Evolutionary conservation across 2,113 vertebrate species (phyloP), one percentile per base, ranked within the genome.

Genomic region (Macquaria australasica): DNA sequence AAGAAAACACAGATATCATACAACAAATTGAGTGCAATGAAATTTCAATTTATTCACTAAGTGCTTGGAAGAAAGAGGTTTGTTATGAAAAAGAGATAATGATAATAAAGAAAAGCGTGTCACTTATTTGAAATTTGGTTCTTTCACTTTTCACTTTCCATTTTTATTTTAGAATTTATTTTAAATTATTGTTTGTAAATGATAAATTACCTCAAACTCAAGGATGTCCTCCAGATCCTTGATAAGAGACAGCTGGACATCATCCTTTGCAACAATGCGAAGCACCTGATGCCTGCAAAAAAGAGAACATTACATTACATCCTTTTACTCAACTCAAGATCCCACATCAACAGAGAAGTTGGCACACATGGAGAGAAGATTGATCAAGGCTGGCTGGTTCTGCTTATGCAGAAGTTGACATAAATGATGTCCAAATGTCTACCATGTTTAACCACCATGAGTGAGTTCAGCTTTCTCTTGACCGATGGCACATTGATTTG

Each of bases 261-360:
- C 95, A 14, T 92, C 68, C 39, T 92, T 93, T 28, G 96, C 92
- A 2, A 5, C 50, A 60, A 97, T 70, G n/a, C 96, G 97, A 77
- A 99, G 95, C 59, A 99, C 97, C 91, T 99, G 97, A 86, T 99
- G 95, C 77, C 98, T 99, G 94, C 20, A 86, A 80, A 60, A 34
- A 71, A n/a, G 14, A 81, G 6, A 72, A 79, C 6, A n/a, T n/a
- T n/a, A n/a, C 55, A 53, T 31, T 25, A 68, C 37, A 82, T 14
- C 4, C 6, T 55, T 73, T 58, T 55, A 66, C 31, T 9, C 28
- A 69, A 31, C 39, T 9, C 28, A 69, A 31, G 12, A n/a, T 20
- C 12, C 0, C 21, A 48, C 20, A 25, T 6, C 25, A 20, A 58
- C 3, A 6, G 31, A 14, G 34, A 81, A 20, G 60, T 84, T 86